These are phyloP conservation scores for Pelobates fuscus DNA, from an alignment of 2,113 vertebrate species.

Conservation along the genomic window DNA sequence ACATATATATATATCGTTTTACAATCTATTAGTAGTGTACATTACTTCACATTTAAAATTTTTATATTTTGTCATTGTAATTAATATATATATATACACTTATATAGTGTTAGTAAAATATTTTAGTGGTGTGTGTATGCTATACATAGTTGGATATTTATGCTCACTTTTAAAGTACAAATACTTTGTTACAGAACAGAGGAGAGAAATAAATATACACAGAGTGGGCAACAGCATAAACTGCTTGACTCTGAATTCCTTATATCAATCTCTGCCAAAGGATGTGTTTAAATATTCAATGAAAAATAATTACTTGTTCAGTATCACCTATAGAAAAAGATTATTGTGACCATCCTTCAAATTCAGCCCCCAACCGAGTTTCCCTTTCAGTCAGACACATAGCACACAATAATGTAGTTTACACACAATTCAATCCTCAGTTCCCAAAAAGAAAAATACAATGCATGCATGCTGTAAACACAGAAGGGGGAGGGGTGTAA, in stretches of 20 bases:
- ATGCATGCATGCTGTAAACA: no score
- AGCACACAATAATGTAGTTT: background rate
- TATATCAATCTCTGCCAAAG: conserved; percentile 94
- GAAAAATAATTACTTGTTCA: conserved; percentile 98
- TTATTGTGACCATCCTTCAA: conserved; percentile 99
- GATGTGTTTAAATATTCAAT: conserved; percentile 99
- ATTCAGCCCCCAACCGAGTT: conserved; percentile 74
- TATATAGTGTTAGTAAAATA: no score
- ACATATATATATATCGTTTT: no score
- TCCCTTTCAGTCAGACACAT: conserved; percentile 1
- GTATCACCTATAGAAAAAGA: conserved; percentile 96
- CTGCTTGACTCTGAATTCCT: conserved; percentile 10
- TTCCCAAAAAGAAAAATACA: no score
- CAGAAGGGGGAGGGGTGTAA: no score
- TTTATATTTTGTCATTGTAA: no score
- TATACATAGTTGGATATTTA: no score
- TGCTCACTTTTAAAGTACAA: no score
- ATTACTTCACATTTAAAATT: no score
- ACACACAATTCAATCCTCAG: conserved; percentile 4
- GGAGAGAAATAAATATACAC: conserved; percentile 10
- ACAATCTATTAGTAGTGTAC: no score
- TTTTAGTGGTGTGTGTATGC: no score
- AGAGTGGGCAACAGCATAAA: conserved; percentile 6
- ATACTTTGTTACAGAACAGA: conserved; percentile 3
- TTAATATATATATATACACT: no score